Evolutionary conservation across 2,888 invertebrate species (phyloP), one percentile per base, ranked within the genome.

Genomic region (Apodemia mormo): DNA sequence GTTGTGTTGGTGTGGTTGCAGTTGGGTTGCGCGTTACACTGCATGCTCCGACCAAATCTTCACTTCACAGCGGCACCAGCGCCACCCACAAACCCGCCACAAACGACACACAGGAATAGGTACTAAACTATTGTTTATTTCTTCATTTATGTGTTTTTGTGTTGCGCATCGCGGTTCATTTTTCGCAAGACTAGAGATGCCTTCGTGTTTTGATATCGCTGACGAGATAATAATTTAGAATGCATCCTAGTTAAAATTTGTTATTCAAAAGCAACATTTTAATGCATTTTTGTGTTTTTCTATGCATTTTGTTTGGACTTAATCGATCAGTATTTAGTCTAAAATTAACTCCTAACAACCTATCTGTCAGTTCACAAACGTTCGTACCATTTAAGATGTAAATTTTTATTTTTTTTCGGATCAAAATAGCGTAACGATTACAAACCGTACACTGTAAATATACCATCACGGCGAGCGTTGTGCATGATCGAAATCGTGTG

Each of bases 11-110:
- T 93, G 94, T 95, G 96, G 95, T 97, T 96, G 96, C 97, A 97
- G 97, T 96, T 95, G 96, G 96, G 95, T 96, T 96, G 95, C 96
- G 96, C 95, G 96, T 96, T 95, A 96, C 96, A 95, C 96, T 96
- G 96, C 96, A 96, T 96, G 97, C 96, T 95, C 96, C 96, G 94
- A 94, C 94, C 94, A 92, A 92, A 92, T 87, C 92, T 87, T 81
- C 92, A 90, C 92, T 87, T 85, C 90, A 90, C 93, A 90, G 93
- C 93, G 93, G 92, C 93, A 87, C 92, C 92, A 89, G 92, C 90
- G 92, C 89, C 89, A 91, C 89, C 91, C 90, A 92, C 91, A 92
- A 90, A 88, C 86, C 94, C 85, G 88, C 92, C 88, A 88, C 92
- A 90, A 91, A 92, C 92, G 89, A 85, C 92, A 91, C 93, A 85